Evolutionary conservation across 2,888 invertebrate genomes (phyloP), one percentile per base, ranked within the genome.

Genomic region (Glyphotaelius pellucidus): DNA sequence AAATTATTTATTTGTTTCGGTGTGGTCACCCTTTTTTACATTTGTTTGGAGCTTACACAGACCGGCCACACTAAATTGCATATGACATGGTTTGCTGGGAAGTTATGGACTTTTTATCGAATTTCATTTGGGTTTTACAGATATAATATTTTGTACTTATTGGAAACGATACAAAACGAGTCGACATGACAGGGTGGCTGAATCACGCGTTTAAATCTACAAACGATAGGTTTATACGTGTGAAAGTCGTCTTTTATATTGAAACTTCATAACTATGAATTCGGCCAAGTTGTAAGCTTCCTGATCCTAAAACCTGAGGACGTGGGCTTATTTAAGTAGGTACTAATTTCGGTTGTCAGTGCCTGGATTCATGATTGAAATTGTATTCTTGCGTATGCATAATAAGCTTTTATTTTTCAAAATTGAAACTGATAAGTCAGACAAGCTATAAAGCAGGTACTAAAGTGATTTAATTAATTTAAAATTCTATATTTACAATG

Each of bases 61-160:
- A 38, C 32, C 47, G 92, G 89, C 90, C 90, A 92, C 92, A 93
- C 91, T 93, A 93, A 92, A 93, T 93, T 91, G 93, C 80, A 42
- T 87, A 92, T 93, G 93, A 93, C 93, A 93, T 83, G 92, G 80
- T 89, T 84, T 84, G 89, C 81, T 85, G 91, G 80, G 52, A 88
- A 92, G 91, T 93, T 93, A 93, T 92, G 93, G 91, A 91, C 92
- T 89, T 93, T 93, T 90, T 93, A 92, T 93, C 93, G 93, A 92
- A 93, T 93, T 93, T 93, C 91, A 90, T 90, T 89, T 47, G 87
- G 83, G 88, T 92, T 92, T 91, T 92, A 93, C 91, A 91, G 92
- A 93, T 92, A 52, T 90, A 89, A 32, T 85, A 67, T 67, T 67
- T 67, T 25, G 31, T 85, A 38, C 25, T 85, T 85, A 85, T 85